phyloP scores from a whole-genome alignment of 2,113 vertebrate genomes.

The Salvelinus alpinus region DNA sequence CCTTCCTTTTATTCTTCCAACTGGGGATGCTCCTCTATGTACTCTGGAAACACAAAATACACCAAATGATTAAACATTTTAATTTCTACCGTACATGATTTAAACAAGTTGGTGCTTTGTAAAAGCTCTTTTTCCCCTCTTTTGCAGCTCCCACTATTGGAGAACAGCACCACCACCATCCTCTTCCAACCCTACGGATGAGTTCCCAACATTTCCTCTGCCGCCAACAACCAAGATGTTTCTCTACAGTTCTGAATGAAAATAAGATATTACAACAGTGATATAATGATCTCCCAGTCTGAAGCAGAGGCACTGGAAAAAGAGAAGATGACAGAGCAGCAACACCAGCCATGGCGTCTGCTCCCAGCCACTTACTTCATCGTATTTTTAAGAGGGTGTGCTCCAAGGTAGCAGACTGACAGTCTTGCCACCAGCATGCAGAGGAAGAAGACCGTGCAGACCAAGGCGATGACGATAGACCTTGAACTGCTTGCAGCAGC shows the following conservation, averaged over 20 bases:
- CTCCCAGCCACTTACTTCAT: background rate
- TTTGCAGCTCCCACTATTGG: background rate
- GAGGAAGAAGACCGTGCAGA: background rate
- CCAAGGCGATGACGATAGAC: background rate
- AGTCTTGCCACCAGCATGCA: background rate
- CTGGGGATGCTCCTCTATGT: no score
- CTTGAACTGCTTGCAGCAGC: background rate
- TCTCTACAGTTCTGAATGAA: background rate
- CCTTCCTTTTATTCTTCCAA: no score
- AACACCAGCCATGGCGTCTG: background rate
- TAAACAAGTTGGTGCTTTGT: no score
- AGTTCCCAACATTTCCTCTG: background rate
- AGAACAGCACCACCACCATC: background rate
- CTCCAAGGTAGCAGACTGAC: background rate
- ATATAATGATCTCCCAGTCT: background rate
- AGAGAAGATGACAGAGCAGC: no score
- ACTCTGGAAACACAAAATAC: no score
- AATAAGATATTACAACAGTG: background rate
- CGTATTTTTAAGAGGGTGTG: background rate
- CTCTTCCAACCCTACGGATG: background rate
- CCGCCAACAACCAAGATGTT: background rate
- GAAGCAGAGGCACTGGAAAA: background rate
- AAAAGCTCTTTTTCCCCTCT: background rate
- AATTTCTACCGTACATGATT: no score
- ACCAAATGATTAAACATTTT: no score